Percentiles rank a stretch among this genome's conserved stretches.
Evolutionary conservation across 92 coral and sea anemone species (phyloP).

Genomic region (Epizoanthus stellaris): DNA sequence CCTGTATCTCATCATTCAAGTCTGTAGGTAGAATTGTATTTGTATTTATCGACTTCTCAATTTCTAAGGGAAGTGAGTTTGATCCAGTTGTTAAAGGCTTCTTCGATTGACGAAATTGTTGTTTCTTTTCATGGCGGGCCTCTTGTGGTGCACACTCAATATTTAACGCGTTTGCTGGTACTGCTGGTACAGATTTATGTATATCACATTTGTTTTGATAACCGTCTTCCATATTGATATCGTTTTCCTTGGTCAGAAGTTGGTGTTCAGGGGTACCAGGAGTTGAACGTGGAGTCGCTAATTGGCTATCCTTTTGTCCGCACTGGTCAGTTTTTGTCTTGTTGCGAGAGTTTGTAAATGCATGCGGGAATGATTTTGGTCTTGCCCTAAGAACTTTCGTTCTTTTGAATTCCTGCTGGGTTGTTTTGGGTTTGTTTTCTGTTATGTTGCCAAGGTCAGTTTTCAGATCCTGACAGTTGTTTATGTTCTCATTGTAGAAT

Average conservation of each 20-base stretch:
- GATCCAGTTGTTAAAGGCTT: neutral
- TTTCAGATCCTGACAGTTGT: neutral
- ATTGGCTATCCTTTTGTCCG: neutral
- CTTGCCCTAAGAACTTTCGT: neutral
- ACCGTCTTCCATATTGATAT: neutral
- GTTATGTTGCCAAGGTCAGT: conserved; percentile 29
- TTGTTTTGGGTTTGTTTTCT: neutral
- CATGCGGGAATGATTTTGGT: conserved; percentile 10
- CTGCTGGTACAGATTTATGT: neutral
- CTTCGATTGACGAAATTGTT: neutral
- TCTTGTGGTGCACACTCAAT: conserved; percentile 15
- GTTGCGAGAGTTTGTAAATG: neutral
- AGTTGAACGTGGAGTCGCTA: neutral
- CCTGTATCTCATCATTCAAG: conserved; percentile 18
- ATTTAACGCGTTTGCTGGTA: conserved; percentile 10
- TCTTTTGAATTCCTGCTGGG: conserved; percentile 17
- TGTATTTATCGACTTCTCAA: neutral
- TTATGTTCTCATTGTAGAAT: conserved; percentile 2
- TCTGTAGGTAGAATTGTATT: conserved; percentile 4
- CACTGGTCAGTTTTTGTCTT: neutral
- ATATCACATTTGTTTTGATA: conserved; percentile 17
- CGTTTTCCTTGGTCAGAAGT: neutral
- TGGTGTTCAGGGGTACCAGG: too few species aligned
- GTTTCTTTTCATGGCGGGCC: neutral
- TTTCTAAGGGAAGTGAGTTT: conserved; percentile 14